These are phyloP conservation scores for Scarus forsteni DNA, from an alignment of 2,797 vertebrate species.

Conservation along the genomic window DNA sequence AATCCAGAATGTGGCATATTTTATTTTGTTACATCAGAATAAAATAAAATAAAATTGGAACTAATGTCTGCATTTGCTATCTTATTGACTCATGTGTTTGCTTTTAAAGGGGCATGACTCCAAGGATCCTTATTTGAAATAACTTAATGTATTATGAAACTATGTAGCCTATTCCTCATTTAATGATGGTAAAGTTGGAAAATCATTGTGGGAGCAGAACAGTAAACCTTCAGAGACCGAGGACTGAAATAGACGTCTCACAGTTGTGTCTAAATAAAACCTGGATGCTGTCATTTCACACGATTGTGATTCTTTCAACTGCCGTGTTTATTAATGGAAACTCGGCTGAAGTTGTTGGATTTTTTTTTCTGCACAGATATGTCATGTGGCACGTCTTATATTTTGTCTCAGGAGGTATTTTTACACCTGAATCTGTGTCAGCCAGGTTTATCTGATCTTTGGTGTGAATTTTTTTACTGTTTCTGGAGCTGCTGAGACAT, in stretches of 20 bases:
- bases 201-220: constrained; percentile 2
- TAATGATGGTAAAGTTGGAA: constrained; percentile 5
- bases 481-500: constrained; percentile 28
- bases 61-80: too few species aligned
- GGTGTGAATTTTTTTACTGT: constrained; percentile 22
- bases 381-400: constrained; percentile 13
- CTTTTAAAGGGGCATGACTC: not conserved
- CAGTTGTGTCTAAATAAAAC: constrained; percentile 59
- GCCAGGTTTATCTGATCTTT: constrained; percentile 18
- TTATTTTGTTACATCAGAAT: too few species aligned
- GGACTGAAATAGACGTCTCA: constrained; percentile 29
- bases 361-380: constrained; percentile 1
- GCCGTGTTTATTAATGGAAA: constrained; percentile 52
- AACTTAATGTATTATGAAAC: not conserved
- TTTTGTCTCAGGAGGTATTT: constrained; percentile 48
- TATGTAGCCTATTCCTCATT: not conserved
- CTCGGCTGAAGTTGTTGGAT: constrained; percentile 15
- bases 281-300: constrained; percentile 42
- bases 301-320: constrained; percentile 48
- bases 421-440: constrained; percentile 30
- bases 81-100: not conserved
- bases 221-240: constrained; percentile 20
- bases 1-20: too few species aligned
- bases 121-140: not conserved
- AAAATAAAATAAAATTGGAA: too few species aligned